Evolutionary conservation across 2,797 vertebrate genomes (phyloP), one percentile per base, ranked within the genome.

Genomic region (Arrhamphus sclerolepis): DNA sequence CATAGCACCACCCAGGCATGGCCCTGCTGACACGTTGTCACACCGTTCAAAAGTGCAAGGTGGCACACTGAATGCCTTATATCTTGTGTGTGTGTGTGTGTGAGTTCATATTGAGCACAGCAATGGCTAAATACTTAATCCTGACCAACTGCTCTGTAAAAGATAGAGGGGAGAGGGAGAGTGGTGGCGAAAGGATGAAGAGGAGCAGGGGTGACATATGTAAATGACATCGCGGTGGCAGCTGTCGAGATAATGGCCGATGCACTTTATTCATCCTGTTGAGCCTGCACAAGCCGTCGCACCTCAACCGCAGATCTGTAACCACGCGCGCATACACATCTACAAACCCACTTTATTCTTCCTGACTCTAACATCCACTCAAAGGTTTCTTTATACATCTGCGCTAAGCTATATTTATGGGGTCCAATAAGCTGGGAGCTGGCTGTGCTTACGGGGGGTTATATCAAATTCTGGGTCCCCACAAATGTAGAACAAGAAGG

Each of bases 11-110:
- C 70, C 77, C 77, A 66, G 77, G 51, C 75, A 24, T 75, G 77
- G 84, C 86, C 85, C 69, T 28, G 44, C 73, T 70, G 82, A 83
- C 82, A 70, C 38, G 71, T 59, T 82, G 84, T 87, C 88, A 83
- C 70, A 80, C 82, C 0, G 13, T 64, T 20, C 80, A 66, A 67
- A 81, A 78, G 66, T 77, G 74, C 78, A 82, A 81, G 80, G 81
- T 78, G 81, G 83, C 81, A 62, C 47, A 2, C 57, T 34, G 7
- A 66, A 69, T 47, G 60, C 40, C 61, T 72, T 53, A 22, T 62
- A 70, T 52, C 72, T 34, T 8, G 56, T 22, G 51, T 57, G 56
- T 40, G 59, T 57, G 38, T 2, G 47, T n/a, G 38, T 49, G 57
- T 41, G n/a, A 38, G 22, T 57, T 39, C 24, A 6, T n/a, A 4